Evolutionary conservation across 2,888 invertebrate genomes (phyloP).

Genomic region (Drosophila nr. medialis): DNA sequence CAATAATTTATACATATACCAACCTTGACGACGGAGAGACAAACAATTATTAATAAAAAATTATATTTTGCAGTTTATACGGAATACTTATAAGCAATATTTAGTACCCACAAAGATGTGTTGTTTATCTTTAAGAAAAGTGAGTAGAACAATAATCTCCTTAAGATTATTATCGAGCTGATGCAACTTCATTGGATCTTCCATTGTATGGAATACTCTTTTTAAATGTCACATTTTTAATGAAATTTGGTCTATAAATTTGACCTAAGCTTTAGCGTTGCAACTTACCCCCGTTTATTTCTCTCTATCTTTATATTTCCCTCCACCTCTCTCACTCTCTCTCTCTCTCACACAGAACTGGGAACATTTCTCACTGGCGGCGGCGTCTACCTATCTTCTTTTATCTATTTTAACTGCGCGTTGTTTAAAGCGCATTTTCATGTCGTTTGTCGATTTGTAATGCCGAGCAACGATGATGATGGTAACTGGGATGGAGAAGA

Average conservation of each 20-base stretch:
- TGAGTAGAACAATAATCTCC: background rate
- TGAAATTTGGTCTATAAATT: conserved; percentile 8
- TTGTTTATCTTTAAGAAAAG: background rate
- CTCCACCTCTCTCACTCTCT: conserved; percentile 8
- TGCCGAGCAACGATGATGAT: conserved; percentile 61
- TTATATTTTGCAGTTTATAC: background rate
- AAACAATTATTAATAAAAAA: background rate
- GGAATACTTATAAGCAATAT: background rate
- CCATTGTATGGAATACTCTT: no score
- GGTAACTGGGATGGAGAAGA: conserved; percentile 48
- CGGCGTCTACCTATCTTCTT: conserved; percentile 75
- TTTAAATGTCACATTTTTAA: background rate
- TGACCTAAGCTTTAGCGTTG: background rate
- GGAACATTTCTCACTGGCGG: conserved; percentile 40
- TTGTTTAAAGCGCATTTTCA: conserved; percentile 83
- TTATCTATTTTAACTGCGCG: conserved; percentile 82
- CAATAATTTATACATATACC: background rate
- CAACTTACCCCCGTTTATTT: background rate
- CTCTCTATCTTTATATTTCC: conserved; percentile 1
- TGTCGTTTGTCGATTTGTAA: conserved; percentile 83
- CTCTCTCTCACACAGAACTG: conserved; percentile 5
- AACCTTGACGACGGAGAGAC: background rate
- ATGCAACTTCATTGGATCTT: background rate
- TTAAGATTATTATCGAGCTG: background rate
- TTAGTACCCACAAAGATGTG: background rate